A percentile compares a stretch with the other conserved stretches of the same genome.
phyloP scores from a whole-genome alignment of 2,113 vertebrate species.

The Tichodroma muraria region DNA sequence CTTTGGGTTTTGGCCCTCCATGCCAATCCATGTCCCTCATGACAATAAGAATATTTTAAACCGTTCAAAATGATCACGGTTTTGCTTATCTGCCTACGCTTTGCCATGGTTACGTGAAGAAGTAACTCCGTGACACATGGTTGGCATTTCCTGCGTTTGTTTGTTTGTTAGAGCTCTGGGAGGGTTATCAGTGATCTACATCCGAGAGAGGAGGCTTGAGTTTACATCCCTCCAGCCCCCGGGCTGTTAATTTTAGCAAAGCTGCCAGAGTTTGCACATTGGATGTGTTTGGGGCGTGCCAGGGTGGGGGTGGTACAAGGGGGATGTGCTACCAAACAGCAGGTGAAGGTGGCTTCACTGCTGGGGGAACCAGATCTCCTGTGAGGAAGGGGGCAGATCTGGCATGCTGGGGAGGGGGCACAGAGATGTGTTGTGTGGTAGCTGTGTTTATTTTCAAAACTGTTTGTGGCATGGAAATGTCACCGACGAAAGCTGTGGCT shows the following conservation, averaged over 20 bases:
- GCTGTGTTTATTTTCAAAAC: background rate
- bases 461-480: background rate
- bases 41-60: background rate
- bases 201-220: constrained; percentile 62
- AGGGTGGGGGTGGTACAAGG: constrained; percentile 42
- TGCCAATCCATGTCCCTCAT: background rate
- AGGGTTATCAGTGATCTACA: constrained; percentile 36
- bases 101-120: constrained; percentile 54
- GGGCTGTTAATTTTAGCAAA: constrained; percentile 50
- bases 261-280: constrained; percentile 10
- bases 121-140: constrained; percentile 64
- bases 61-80: background rate
- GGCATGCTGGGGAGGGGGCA: background rate
- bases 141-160: constrained; percentile 60
- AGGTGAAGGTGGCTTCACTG: constrained; percentile 63
- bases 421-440: background rate
- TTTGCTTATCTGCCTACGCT: background rate
- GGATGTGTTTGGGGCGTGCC: constrained; percentile 21
- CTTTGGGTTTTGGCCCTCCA: background rate
- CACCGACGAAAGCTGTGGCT: background rate
- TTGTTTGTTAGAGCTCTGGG: constrained; percentile 55
- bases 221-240: constrained; percentile 39
- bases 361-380: constrained; percentile 56
- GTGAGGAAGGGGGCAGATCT: constrained; percentile 36
- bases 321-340: constrained; percentile 46